Evolutionary conservation across 2,797 vertebrate species (phyloP).

Genomic region (Sebastes glaucus): DNA sequence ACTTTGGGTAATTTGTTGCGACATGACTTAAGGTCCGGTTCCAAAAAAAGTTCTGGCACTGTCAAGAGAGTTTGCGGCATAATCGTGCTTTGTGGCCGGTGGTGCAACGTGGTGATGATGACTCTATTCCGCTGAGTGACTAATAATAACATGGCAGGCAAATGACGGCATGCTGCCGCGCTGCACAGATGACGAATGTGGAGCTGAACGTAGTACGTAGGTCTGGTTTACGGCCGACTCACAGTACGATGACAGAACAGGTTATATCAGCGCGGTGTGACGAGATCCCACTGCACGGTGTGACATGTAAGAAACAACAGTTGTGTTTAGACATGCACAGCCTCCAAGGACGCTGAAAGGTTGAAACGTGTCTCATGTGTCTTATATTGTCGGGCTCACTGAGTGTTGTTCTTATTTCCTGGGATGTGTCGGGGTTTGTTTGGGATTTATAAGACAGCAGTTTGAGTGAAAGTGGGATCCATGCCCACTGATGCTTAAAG

Average conservation of each 20-base stretch:
- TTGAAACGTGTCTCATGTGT: background rate
- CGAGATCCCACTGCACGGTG: background rate
- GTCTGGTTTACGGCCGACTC: constrained; percentile 8
- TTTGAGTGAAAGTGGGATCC: background rate
- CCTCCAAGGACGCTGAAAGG: background rate
- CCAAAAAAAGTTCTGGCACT: constrained; percentile 16
- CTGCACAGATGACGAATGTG: constrained; percentile 14
- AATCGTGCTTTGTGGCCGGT: constrained; percentile 11
- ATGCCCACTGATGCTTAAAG: background rate
- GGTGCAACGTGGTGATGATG: constrained; percentile 18
- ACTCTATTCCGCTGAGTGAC: constrained; percentile 37
- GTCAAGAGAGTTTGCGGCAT: constrained; percentile 10
- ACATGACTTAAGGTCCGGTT: constrained; percentile 6
- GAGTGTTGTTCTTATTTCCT: background rate
- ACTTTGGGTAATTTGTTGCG: constrained; percentile 17
- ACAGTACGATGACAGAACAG: constrained; percentile 10
- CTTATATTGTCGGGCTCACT: background rate
- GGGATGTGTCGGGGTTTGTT: background rate
- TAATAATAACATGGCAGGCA: constrained; percentile 29
- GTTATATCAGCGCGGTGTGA: constrained; percentile 1
- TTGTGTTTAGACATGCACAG: background rate
- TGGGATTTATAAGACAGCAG: background rate
- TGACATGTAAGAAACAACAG: background rate
- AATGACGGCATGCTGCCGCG: constrained; percentile 24
- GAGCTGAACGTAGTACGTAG: background rate